A percentile compares a stretch with the other conserved stretches of the same genome.
These are phyloP conservation scores for Siderastrea siderea DNA, from an alignment of 92 coral and sea anemone species.

Conservation along the genomic window DNA sequence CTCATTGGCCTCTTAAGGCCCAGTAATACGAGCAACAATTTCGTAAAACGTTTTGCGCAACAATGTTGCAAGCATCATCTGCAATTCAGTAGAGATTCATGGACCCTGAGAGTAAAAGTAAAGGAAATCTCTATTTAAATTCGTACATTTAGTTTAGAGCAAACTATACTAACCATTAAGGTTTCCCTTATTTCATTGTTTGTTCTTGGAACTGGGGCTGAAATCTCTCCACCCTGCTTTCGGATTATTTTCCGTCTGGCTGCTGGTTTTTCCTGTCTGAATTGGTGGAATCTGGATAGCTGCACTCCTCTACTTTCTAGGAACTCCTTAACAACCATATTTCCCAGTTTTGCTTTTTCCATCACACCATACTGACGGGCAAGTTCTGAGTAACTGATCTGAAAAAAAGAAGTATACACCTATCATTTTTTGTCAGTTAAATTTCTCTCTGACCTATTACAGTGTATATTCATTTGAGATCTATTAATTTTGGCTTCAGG, in stretches of 20 bases:
- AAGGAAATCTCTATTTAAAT: conserved; percentile 8
- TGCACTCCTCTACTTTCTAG: no score
- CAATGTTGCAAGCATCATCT: no score
- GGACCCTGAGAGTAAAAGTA: no score
- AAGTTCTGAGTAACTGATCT: conserved; percentile 30
- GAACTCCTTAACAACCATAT: no score
- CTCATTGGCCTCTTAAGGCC: no score
- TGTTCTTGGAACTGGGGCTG: no score
- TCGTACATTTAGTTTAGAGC: neutral
- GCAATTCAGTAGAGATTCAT: no score
- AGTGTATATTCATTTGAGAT: neutral
- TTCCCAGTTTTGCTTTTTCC: conserved; percentile 19
- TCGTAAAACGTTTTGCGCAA: no score
- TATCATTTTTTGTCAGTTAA: neutral
- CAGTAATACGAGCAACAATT: no score
- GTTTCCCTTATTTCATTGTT: neutral
- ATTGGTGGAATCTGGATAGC: no score
- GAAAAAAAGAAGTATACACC: neutral
- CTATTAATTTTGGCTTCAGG: neutral
- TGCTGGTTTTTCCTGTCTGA: neutral
- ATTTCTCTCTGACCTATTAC: no score
- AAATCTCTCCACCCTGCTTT: conserved; percentile 13
- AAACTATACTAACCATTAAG: conserved; percentile 14
- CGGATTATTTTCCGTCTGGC: conserved; percentile 35
- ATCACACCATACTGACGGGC: neutral